Conservation (phyloP, 2,888 invertebrate species). For the Colletes collaris region DNA sequence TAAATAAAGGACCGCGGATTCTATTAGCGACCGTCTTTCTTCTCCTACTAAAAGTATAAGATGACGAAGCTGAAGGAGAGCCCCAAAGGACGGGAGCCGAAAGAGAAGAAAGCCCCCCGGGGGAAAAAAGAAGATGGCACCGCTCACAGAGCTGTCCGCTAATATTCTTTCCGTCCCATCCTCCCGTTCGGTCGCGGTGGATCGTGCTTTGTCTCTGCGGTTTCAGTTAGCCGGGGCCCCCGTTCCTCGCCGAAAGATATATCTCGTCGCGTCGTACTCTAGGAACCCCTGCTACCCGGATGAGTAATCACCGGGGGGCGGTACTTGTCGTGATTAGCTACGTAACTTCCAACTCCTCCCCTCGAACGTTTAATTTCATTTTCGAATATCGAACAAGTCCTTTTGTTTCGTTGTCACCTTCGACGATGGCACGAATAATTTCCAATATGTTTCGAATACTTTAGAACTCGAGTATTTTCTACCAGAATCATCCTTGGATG, state of each 20-base stretch:
- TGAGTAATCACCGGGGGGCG: conserved; percentile 34
- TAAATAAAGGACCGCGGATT: conserved; percentile 77
- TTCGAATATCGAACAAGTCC: not conserved
- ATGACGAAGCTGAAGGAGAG: conserved; percentile 52
- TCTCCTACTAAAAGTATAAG: conserved; percentile 50
- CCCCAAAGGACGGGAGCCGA: conserved; percentile 28
- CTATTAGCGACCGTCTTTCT: conserved; percentile 74
- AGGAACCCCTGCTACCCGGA: conserved; percentile 27
- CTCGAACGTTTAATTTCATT: conserved; percentile 12
- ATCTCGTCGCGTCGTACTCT: conserved; percentile 9
- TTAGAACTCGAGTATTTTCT: no score
- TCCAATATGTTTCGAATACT: no score
- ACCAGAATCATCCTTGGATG: no score
- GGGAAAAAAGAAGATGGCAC: conserved; percentile 58
- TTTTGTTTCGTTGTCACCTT: no score
- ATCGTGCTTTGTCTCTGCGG: conserved; percentile 76
- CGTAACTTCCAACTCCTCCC: not conserved
- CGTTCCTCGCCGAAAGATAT: conserved; percentile 61
- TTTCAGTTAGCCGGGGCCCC: conserved; percentile 59
- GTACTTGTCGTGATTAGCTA: conserved; percentile 2
- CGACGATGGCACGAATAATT: no score
- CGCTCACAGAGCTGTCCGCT: conserved; percentile 66
- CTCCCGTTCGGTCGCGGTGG: conserved; percentile 44
- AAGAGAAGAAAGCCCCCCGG: conserved; percentile 10
- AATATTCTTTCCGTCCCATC: conserved; percentile 70